Evolutionary conservation across 2,113 vertebrate genomes (phyloP).

Genomic region (Varanus komodoensis): DNA sequence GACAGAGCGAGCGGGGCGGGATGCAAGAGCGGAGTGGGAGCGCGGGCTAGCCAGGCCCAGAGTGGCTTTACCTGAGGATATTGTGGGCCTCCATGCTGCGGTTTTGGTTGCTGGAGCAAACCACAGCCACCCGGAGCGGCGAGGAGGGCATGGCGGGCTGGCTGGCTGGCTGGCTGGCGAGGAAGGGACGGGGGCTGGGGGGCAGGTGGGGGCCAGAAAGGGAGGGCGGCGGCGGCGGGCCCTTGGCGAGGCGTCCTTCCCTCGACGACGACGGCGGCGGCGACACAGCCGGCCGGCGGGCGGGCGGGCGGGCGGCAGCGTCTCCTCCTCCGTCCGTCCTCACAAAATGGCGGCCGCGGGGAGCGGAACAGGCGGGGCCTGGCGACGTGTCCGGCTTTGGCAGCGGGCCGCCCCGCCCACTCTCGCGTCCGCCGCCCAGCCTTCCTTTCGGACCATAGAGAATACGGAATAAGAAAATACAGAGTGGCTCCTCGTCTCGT

Average conservation of each 20-base stretch:
- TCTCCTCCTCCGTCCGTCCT: conserved; percentile 27
- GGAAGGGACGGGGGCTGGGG: not conserved
- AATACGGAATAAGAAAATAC: not conserved
- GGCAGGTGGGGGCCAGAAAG: not conserved
- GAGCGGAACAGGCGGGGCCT: conserved; percentile 35
- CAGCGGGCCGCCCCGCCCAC: too few relatives aligned
- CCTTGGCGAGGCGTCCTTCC: not conserved
- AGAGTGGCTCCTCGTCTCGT: not conserved
- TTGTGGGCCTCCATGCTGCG: conserved; percentile 99
- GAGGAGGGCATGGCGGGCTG: conserved; percentile 83
- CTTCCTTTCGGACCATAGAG: not conserved
- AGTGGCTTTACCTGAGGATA: conserved; percentile 94
- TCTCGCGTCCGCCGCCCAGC: not conserved
- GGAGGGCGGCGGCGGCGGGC: not conserved
- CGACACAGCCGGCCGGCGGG: too few relatives aligned
- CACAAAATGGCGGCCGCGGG: conserved; percentile 78
- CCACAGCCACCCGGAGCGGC: conserved; percentile 93
- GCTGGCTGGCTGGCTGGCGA: conserved; percentile 23
- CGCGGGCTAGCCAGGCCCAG: not conserved
- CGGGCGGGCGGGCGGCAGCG: not conserved
- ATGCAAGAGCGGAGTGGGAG: too few relatives aligned
- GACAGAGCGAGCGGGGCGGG: not conserved
- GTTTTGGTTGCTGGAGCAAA: conserved; percentile 99
- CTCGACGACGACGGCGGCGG: not conserved
- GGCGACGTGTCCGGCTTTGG: conserved; percentile 32